phyloP scores from a whole-genome alignment of 2,888 invertebrate genomes.

The Conomelus anceps region DNA sequence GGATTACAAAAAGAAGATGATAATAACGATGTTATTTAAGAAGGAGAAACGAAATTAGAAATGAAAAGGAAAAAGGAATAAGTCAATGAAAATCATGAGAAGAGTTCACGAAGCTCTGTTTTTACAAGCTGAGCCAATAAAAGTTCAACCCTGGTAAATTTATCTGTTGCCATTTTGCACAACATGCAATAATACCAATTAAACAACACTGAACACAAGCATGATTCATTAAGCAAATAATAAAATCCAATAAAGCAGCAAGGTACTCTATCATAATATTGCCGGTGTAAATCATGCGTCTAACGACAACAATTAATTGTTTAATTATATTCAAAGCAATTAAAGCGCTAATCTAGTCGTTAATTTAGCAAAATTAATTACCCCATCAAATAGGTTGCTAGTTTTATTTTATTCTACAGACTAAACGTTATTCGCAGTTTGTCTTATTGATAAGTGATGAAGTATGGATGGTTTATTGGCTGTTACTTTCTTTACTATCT shows the following conservation, averaged over 20 bases:
- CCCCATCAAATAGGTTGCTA: neutral
- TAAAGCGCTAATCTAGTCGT: neutral
- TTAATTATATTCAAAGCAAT: neutral
- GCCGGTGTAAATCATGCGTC: neutral
- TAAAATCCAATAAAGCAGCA: neutral
- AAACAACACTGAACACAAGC: neutral
- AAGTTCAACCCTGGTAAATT: neutral
- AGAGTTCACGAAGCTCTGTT: neutral
- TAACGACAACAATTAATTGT: neutral
- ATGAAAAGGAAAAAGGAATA: neutral
- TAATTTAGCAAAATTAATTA: neutral
- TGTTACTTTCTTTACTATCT: neutral
- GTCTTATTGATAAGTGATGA: neutral
- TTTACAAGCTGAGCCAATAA: neutral
- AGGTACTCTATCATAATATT: neutral
- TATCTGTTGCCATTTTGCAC: neutral
- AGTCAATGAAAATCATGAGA: neutral
- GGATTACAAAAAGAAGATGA: neutral
- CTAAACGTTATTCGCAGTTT: neutral
- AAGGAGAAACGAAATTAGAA: neutral
- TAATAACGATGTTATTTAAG: neutral
- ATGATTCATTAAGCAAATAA: neutral
- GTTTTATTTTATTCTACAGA: neutral
- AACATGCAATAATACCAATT: neutral
- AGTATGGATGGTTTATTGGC: neutral